Evolutionary conservation across 2,888 invertebrate species (phyloP), one percentile per base, ranked within the genome.

Genomic region (Mellilla xanthometata): DNA sequence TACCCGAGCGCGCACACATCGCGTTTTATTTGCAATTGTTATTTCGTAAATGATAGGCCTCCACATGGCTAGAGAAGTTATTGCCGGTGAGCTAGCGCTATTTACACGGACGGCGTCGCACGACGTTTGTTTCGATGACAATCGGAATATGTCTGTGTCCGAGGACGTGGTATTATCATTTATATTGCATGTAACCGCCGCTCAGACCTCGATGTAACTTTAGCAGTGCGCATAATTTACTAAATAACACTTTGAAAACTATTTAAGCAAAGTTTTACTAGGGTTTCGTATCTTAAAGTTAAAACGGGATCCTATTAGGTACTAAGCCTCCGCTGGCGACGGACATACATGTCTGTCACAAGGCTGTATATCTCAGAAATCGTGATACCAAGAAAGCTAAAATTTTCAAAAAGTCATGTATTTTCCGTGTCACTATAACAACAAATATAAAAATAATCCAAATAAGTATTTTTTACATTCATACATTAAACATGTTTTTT

Each of bases 31-130:
- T 82, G 71, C 72, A 72, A 83, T 80, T 82, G 78, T 76, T 80
- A 76, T 80, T 80, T 73, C 62, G 75, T 81, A 84, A 87, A 84
- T 80, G 78, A 84, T 86, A 84, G 77, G 72, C 75, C 71, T 72
- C 63, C 61, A 66, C 69, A 66, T 65, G 60, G 63, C 76, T 81
- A 79, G 80, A 72, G 54, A 74, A 82, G 67, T 83, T 84, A 85
- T 83, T 71, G 75, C 77, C 44, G 58, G 61, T 52, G 58, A 62
- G 67, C 68, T 62, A 65, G 66, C 66, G 76, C 76, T 79, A 81
- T 77, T 79, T 72, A 77, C 72, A 63, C 68, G 58, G 69, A 72
- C 70, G 67, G 72, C 71, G 65, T 69, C 60, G 64, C 51, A 56
- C 70, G 56, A 71, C 67, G 82, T 83, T 78, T 81, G 78, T 81